A percentile compares a stretch with the other conserved stretches of the same genome.
Conservation (phyloP, 2,888 invertebrate species). For the Didymodactylos carnosus region DNA sequence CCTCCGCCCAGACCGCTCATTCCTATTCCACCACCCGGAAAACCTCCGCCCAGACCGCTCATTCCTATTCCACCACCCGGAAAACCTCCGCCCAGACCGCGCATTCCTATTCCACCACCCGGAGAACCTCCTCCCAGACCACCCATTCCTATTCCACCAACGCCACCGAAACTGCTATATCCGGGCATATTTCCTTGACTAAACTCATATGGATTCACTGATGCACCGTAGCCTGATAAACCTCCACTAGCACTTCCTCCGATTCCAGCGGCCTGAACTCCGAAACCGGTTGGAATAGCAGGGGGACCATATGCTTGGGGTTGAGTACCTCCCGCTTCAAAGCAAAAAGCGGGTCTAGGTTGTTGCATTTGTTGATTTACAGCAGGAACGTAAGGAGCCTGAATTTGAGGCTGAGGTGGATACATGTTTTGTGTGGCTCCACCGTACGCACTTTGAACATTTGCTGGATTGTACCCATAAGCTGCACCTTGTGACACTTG, state of each 20-base stretch:
- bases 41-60: too few relatives aligned
- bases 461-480: neutral
- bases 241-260: neutral
- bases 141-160: neutral
- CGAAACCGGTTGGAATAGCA: too few relatives aligned
- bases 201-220: neutral
- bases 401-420: neutral
- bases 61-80: neutral
- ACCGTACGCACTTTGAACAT: neutral
- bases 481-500: too few relatives aligned
- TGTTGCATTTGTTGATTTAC: too few relatives aligned
- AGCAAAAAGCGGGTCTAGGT: neutral
- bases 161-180: neutral
- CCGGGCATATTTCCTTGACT: neutral
- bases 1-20: neutral
- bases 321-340: neutral
- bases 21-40: neutral
- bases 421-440: neutral
- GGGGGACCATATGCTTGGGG: neutral
- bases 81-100: neutral
- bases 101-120: neutral
- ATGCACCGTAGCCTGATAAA: neutral
- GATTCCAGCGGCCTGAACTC: neutral
- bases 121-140: neutral
- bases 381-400: too few relatives aligned